Evolutionary conservation across 2,888 invertebrate species (phyloP).

Genomic region (Eilema griseolum): DNA sequence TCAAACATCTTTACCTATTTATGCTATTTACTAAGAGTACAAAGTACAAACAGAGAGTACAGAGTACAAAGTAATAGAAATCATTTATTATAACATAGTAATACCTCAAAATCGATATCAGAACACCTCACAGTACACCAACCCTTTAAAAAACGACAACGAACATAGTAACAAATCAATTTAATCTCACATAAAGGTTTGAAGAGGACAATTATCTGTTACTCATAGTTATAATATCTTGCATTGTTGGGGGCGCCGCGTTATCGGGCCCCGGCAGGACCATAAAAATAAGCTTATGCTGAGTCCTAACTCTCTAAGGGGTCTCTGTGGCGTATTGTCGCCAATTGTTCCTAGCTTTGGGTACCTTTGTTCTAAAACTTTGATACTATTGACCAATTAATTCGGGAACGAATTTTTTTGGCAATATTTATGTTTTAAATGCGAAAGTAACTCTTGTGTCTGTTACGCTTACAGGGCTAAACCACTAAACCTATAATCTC

Average conservation of each 20-base stretch:
- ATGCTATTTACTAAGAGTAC: no score
- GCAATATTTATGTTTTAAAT: no score
- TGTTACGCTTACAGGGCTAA: no score
- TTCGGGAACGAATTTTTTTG: not conserved
- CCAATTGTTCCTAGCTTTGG: conserved; percentile 40
- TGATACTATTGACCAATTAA: not conserved
- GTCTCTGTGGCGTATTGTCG: conserved; percentile 60
- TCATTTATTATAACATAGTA: not conserved
- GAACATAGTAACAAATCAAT: conserved; percentile 51
- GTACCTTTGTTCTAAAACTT: conserved; percentile 14
- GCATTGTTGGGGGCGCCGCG: conserved; percentile 75
- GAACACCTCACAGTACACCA: not conserved
- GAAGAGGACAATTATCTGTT: conserved; percentile 78
- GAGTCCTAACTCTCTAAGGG: conserved; percentile 75
- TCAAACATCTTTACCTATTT: no score
- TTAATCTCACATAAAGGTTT: conserved; percentile 53
- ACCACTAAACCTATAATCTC: no score
- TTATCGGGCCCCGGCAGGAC: conserved; percentile 81
- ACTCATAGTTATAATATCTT: conserved; percentile 79
- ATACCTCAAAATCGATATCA: not conserved
- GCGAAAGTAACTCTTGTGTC: no score
- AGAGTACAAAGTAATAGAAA: no score
- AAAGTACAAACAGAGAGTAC: no score
- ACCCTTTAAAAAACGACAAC: conserved; percentile 30
- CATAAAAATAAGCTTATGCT: conserved; percentile 86